A percentile compares a stretch with the other conserved stretches of the same genome.
phyloP scores from a whole-genome alignment of 2,113 vertebrate genomes.

The Pelecanoides urinatrix region DNA sequence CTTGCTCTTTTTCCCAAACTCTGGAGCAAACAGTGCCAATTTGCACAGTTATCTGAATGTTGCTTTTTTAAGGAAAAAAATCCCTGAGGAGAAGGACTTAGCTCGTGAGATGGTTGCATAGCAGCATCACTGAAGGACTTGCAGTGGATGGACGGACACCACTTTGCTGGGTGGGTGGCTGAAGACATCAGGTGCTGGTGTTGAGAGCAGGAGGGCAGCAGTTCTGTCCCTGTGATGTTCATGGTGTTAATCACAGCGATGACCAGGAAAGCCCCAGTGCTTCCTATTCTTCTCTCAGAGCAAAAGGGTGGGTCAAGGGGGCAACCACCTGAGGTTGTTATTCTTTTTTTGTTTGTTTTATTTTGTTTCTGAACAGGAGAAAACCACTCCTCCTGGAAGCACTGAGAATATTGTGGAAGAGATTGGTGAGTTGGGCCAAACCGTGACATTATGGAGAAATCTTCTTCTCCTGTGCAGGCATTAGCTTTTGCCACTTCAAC shows the following conservation, averaged over 20 bases:
- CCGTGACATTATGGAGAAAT: not conserved
- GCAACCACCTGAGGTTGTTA: not conserved
- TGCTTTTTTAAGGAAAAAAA: not conserved
- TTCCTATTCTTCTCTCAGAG: not conserved
- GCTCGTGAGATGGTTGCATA: not conserved
- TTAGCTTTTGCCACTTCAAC: not conserved
- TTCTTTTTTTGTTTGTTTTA: not conserved
- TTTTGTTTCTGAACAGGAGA: conserved; percentile 49
- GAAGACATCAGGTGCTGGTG: not conserved
- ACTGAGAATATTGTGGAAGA: conserved; percentile 55
- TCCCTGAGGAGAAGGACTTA: not conserved
- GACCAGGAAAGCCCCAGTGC: not conserved
- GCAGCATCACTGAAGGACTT: not conserved
- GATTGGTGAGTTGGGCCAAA: conserved; percentile 47
- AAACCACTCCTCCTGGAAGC: conserved; percentile 1
- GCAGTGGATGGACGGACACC: not conserved
- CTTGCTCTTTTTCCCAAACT: not conserved
- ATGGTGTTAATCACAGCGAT: not conserved
- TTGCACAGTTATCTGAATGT: not conserved
- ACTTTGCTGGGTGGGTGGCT: not conserved
- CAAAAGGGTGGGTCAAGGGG: not conserved
- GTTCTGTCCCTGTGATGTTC: not conserved
- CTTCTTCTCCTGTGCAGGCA: not conserved
- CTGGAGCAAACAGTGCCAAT: not conserved
- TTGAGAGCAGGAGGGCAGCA: not conserved